phyloP scores from a whole-genome alignment of 2,888 invertebrate genomes.

The Plemyria rubiginata region DNA sequence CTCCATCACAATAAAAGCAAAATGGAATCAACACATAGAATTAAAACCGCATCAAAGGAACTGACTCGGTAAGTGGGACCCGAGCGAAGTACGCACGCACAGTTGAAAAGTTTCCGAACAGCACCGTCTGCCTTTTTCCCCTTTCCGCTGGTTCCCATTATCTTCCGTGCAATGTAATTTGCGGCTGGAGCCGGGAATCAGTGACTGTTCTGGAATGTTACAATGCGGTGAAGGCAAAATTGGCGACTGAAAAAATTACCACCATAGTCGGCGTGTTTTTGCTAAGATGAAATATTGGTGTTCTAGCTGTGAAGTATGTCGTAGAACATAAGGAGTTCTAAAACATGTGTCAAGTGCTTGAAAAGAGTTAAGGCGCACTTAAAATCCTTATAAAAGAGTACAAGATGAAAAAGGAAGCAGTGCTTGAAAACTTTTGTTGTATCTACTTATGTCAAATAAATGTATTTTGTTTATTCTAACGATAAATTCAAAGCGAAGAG shows the following conservation, averaged over 20 bases:
- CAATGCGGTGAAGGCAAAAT: slow-evolving; percentile 22
- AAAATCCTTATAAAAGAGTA: no score
- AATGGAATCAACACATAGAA: slow-evolving; percentile 23
- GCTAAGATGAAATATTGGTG: no score
- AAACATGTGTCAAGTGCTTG: no score
- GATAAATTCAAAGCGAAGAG: no score
- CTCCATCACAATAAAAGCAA: slow-evolving; percentile 7
- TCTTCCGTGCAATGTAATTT: slow-evolving; percentile 53
- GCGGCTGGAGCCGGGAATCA: slow-evolving; percentile 40
- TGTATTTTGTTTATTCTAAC: no score
- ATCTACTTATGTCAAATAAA: no score
- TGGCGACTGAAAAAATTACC: slow-evolving; percentile 30
- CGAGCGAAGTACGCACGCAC: slow-evolving; percentile 18
- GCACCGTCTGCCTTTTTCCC: slow-evolving; percentile 36
- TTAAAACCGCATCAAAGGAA: slow-evolving; percentile 25
- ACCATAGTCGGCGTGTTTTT: background rate
- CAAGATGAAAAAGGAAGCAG: no score
- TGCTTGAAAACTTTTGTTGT: no score
- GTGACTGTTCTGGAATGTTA: slow-evolving; percentile 41
- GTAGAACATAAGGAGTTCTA: no score
- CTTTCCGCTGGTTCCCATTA: slow-evolving; percentile 49
- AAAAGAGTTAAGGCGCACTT: no score
- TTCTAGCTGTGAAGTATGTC: no score
- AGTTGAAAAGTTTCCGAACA: slow-evolving; percentile 37
- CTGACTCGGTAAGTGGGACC: background rate